Evolutionary conservation across 2,888 invertebrate species (phyloP), one percentile per base, ranked within the genome.

Genomic region (Enoplolaimus lenunculus): DNA sequence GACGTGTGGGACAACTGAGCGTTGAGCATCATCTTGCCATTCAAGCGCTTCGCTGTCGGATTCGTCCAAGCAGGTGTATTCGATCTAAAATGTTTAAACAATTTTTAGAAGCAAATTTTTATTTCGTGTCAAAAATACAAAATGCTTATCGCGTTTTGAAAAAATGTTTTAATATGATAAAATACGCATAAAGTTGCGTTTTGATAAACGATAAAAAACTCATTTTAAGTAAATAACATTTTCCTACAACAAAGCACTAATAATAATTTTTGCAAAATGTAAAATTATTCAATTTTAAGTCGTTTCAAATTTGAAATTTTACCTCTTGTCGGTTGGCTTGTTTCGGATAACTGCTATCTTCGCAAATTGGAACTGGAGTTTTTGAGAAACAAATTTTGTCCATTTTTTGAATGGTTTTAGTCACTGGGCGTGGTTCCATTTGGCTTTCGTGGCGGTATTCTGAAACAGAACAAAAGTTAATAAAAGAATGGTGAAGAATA

Each of bases 351-450:
- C n/a, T 7, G 34, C 45, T 29, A 28, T 57, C 16, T 33, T 34
- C 45, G 71, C 72, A 72, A 34, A 35, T 30, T 62, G 69, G 68
- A n/a, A 72, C n/a, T 13, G 72, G 69, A 28, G 67, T 65, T 16
- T 34, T 64, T n/a, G 72, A 72, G 69, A 72, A 69, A 57, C 72
- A 72, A 16, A 72, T 31, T 60, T 72, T 69, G 16, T 64, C 64
- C 7, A 30, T 57, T 30, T 28, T n/a, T 34, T 71, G 66, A 16
- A 72, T 35, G 33, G 69, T 66, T 35, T 67, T 72, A 3, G 45
- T 72, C 29, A 21, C 13, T 21, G n/a, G 62, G 2, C 30, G 30
- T 7, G 69, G 69, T 21, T 69, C 35, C 1, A 28, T 33, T n/a
- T 31, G 64, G 13, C 7, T 3, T 13, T 26, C 26, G n/a, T 66